phyloP scores from a whole-genome alignment of 1,140 invertebrate genomes.

The Hylaeus volcanicus region DNA sequence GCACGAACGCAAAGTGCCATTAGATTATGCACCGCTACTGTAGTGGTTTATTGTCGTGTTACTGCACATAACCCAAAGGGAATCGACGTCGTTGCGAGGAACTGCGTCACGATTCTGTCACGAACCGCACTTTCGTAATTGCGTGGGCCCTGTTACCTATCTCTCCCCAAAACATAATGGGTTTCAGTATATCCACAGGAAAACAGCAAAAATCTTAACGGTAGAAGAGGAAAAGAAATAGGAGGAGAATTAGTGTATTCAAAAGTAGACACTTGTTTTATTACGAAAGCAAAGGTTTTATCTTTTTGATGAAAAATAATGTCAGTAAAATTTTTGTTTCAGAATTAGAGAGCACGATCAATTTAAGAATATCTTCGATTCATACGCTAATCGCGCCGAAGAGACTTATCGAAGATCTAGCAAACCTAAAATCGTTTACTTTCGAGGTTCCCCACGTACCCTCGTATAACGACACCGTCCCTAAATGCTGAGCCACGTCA shows the following conservation, averaged over 20 bases:
- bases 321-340: no score
- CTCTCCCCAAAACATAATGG: background rate
- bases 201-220: no score
- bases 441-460: background rate
- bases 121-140: constrained; percentile 17
- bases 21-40: constrained; percentile 55
- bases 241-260: no score
- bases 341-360: no score
- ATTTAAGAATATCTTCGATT: background rate
- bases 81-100: constrained; percentile 23
- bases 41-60: constrained; percentile 56
- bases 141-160: background rate
- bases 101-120: constrained; percentile 19
- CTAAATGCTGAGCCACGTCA: constrained; percentile 1
- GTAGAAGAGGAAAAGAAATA: no score
- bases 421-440: constrained; percentile 1
- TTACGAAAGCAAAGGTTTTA: no score
- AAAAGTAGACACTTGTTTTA: no score
- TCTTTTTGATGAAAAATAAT: no score
- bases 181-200: no score
- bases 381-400: background rate
- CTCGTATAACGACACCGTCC: background rate
- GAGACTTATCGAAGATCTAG: background rate
- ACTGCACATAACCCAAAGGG: constrained; percentile 24
- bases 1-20: constrained; percentile 40